phyloP scores from a whole-genome alignment of 2,113 vertebrate genomes.

The Baryphthengus martii region DNA sequence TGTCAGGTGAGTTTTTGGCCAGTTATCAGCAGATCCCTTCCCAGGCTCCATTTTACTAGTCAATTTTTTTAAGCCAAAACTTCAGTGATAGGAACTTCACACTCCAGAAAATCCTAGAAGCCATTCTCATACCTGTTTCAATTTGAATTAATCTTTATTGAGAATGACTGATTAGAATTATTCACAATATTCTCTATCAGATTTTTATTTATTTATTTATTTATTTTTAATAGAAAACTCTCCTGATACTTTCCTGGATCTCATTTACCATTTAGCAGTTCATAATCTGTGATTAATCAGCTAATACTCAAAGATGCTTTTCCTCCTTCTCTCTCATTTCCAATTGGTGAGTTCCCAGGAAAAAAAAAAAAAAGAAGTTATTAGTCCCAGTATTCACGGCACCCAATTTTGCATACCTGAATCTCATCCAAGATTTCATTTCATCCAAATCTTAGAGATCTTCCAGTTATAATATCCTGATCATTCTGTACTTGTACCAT shows the following conservation, averaged over 20 bases:
- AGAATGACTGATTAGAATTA: neutral
- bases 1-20: neutral
- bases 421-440: slow-evolving; percentile 11
- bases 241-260: neutral
- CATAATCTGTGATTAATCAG: neutral
- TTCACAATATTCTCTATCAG: neutral
- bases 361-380: neutral
- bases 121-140: neutral
- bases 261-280: neutral
- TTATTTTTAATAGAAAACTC: neutral
- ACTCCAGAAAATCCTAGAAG: neutral
- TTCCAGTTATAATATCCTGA: slow-evolving; percentile 3
- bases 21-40: neutral
- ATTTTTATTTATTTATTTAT: too few relatives aligned
- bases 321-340: neutral
- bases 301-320: neutral
- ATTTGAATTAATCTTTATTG: neutral
- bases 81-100: neutral
- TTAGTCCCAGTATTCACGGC: neutral
- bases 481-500: neutral
- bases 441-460: neutral
- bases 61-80: neutral
- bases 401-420: neutral
- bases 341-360: neutral
- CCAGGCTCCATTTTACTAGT: neutral